Conservation (phyloP, 1,140 invertebrate species). For the Bradysia coprophila region DNA sequence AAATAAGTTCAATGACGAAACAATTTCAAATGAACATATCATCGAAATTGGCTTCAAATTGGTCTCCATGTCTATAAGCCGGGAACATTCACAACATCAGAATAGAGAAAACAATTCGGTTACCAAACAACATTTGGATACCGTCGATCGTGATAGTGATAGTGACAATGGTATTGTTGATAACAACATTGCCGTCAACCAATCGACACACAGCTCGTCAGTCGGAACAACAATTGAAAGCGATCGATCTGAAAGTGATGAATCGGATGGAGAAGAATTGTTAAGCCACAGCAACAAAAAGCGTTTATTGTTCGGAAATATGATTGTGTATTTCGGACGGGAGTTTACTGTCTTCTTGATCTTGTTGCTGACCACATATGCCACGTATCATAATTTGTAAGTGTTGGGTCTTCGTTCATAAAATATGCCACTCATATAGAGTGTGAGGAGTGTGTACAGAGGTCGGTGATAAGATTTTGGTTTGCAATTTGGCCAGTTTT, state of each 20-base stretch:
- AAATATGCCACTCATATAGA: too few species aligned
- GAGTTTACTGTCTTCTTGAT: conserved; percentile 20
- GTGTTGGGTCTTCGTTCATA: too few species aligned
- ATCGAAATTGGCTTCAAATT: too few species aligned
- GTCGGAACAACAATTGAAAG: background rate
- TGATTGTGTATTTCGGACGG: conserved; percentile 10
- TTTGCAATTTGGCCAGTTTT: too few species aligned
- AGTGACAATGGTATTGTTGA: background rate
- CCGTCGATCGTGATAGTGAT: conserved; percentile 73
- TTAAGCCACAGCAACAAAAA: background rate
- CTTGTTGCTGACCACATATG: conserved; percentile 31
- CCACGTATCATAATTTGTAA: conserved; percentile 39
- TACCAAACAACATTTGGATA: too few species aligned
- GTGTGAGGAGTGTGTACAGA: too few species aligned
- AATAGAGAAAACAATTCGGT: too few species aligned
- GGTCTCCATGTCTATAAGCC: too few species aligned
- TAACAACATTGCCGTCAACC: background rate
- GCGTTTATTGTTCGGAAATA: background rate
- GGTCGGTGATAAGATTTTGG: too few species aligned
- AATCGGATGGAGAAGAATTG: background rate
- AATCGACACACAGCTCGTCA: background rate
- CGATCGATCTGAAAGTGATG: background rate
- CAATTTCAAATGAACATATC: too few species aligned
- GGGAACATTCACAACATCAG: too few species aligned
- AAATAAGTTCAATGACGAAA: too few species aligned